Percentiles rank a stretch among this genome's conserved stretches.
phyloP scores from a whole-genome alignment of 2,797 vertebrate genomes.

The Steatocranus sp. region DNA sequence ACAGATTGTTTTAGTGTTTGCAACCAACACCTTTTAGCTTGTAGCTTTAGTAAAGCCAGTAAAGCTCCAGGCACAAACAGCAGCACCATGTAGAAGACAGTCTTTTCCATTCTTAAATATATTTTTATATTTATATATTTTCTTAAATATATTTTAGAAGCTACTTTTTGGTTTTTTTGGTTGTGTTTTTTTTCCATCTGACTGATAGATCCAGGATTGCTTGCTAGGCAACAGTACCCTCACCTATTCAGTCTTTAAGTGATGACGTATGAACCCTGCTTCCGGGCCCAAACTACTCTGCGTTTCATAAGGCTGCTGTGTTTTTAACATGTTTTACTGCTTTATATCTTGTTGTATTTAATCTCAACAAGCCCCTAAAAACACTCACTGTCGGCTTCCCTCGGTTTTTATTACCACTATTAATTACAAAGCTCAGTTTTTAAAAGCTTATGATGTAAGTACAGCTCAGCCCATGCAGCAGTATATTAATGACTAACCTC shows the following conservation, averaged over 20 bases:
- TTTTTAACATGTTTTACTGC: neutral
- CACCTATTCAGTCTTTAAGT: neutral
- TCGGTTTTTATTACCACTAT: neutral
- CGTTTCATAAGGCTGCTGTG: neutral
- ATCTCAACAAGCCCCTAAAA: neutral
- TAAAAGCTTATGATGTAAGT: accelerated
- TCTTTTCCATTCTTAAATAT: neutral
- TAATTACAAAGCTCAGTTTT: neutral
- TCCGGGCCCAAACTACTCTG: neutral
- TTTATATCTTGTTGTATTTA: neutral
- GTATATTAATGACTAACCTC: accelerated
- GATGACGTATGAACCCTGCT: neutral
- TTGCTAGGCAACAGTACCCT: neutral
- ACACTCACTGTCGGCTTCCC: neutral
- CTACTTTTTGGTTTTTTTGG: neutral
- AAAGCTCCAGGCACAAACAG: neutral
- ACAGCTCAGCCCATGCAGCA: accelerated
- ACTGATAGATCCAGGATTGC: neutral
- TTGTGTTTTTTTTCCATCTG: neutral
- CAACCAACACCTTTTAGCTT: neutral
- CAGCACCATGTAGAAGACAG: neutral
- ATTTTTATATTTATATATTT: neutral
- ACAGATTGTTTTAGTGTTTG: neutral
- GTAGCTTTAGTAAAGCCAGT: neutral
- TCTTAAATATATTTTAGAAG: neutral